A percentile compares a stretch with the other conserved stretches of the same genome.
Evolutionary conservation across 2,797 vertebrate species (phyloP).

Genomic region (Mus caroli): DNA sequence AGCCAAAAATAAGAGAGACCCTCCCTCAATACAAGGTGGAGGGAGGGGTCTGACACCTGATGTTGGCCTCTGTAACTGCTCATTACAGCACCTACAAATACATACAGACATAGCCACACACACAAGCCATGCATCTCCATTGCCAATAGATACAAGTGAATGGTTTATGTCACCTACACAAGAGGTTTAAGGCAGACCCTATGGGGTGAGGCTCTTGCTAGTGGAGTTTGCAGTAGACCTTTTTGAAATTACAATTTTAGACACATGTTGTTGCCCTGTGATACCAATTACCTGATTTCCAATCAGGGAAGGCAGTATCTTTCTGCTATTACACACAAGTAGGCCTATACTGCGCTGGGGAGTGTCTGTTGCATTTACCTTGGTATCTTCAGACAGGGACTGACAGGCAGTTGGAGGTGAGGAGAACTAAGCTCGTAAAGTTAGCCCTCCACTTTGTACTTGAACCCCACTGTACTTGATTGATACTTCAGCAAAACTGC

Average conservation of each 20-base stretch:
- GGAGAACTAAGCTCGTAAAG: slow-evolving; percentile 19
- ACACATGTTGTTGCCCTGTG: slow-evolving; percentile 21
- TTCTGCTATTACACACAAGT: slow-evolving; percentile 13
- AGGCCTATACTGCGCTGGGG: slow-evolving; percentile 22
- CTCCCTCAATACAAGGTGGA: neutral
- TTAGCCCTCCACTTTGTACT: neutral
- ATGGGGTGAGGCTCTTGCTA: neutral
- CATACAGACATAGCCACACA: neutral
- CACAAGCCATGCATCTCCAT: neutral
- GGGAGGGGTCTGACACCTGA: neutral
- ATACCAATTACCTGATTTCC: slow-evolving; percentile 61
- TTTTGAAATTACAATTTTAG: slow-evolving; percentile 52
- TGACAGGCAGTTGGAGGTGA: neutral
- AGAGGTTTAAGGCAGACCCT: slow-evolving; percentile 6
- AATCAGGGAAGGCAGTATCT: neutral
- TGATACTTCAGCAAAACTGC: slow-evolving; percentile 26
- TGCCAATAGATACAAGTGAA: slow-evolving; percentile 41
- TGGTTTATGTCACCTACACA: neutral
- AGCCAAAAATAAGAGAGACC: neutral
- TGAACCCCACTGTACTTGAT: neutral
- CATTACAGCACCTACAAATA: neutral
- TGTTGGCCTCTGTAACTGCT: neutral
- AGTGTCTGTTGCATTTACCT: slow-evolving; percentile 63
- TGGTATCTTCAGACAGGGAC: slow-evolving; percentile 50
- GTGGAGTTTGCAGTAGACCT: slow-evolving; percentile 24